phyloP scores from a whole-genome alignment of 2,797 vertebrate genomes.

The Allobates femoralis region DNA sequence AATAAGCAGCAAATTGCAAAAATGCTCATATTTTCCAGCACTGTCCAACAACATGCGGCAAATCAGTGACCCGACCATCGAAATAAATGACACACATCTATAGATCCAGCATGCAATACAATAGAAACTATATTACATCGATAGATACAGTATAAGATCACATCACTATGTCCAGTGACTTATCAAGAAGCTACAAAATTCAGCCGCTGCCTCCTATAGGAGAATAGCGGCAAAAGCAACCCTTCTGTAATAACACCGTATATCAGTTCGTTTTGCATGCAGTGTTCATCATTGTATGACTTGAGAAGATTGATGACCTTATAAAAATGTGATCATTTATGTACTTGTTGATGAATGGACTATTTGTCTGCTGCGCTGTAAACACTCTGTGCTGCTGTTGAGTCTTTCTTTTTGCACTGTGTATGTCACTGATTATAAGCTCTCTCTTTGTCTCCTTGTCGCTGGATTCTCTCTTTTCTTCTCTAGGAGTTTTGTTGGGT shows the following conservation, averaged over 20 bases:
- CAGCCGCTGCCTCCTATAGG: not conserved
- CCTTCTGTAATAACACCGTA: too few species aligned
- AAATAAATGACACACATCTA: not conserved
- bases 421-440: constrained; percentile 74
- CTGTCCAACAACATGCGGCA: not conserved
- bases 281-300: not conserved
- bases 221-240: not conserved
- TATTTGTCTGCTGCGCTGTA: not conserved
- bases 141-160: not conserved
- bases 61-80: not conserved
- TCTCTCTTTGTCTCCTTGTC: constrained; percentile 78
- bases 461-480: constrained; percentile 78
- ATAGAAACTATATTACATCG: too few species aligned
- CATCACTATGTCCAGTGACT: not conserved
- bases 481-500: constrained; percentile 98
- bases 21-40: not conserved
- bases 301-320: not conserved
- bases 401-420: not conserved
- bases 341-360: not conserved
- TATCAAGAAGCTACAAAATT: not conserved
- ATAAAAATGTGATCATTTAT: not conserved
- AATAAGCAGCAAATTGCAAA: too few species aligned
- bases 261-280: not conserved
- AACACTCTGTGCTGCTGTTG: constrained; percentile 41
- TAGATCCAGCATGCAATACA: not conserved